These are phyloP conservation scores for Paracentrotus lividus DNA, from an alignment of 53 echinoderm and acorn worm species.

Conservation along the genomic window DNA sequence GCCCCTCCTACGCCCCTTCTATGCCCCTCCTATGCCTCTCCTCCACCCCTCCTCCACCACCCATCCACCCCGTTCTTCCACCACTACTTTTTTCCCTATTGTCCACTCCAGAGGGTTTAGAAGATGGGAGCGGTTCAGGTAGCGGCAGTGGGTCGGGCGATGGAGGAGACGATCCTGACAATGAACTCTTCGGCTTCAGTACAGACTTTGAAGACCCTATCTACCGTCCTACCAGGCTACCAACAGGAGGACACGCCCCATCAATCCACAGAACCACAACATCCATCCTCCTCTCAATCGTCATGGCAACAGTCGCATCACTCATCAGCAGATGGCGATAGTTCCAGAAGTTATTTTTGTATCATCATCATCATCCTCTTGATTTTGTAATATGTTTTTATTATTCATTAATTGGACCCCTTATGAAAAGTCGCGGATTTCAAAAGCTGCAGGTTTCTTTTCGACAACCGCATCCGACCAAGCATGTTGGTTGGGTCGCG, in stretches of 20 bases:
- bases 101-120: constrained; percentile 47
- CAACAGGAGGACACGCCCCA: constrained; percentile 61
- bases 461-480: neutral
- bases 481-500: neutral
- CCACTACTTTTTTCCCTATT: neutral
- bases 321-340: constrained; percentile 59
- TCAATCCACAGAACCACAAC: neutral
- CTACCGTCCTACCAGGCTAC: constrained; percentile 87
- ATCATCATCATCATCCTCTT: neutral
- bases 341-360: constrained; percentile 26
- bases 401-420: constrained; percentile 5
- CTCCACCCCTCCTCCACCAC: neutral
- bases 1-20: neutral
- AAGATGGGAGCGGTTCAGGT: constrained; percentile 83
- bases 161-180: constrained; percentile 27
- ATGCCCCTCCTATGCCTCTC: neutral
- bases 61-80: neutral
- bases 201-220: constrained; percentile 80
- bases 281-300: neutral
- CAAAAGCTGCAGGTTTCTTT: constrained; percentile 37
- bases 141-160: constrained; percentile 94
- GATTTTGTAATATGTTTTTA: constrained; percentile 23
- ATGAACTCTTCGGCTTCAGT: constrained; percentile 61
- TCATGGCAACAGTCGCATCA: neutral
- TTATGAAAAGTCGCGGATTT: constrained; percentile 48